These are phyloP conservation scores for Tichodroma muraria DNA, from an alignment of 2,113 vertebrate genomes.

Conservation along the genomic window DNA sequence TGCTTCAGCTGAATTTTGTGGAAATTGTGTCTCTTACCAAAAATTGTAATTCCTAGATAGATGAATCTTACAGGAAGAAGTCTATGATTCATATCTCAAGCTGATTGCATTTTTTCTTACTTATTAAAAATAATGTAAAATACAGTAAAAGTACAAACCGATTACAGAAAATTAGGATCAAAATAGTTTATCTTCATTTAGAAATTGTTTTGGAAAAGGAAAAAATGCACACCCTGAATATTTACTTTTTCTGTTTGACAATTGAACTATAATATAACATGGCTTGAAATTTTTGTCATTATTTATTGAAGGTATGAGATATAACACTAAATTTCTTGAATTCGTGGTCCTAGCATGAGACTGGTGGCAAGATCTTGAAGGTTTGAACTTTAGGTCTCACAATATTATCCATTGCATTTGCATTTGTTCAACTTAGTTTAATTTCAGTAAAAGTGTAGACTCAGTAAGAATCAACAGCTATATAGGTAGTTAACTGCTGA, in stretches of 20 bases:
- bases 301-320: neutral
- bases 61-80: neutral
- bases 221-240: neutral
- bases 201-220: neutral
- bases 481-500: neutral
- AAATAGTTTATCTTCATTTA: neutral
- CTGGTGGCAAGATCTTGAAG: neutral
- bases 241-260: neutral
- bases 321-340: neutral
- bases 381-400: neutral
- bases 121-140: neutral
- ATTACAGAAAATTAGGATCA: neutral
- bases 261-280: neutral
- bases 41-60: constrained; percentile 2
- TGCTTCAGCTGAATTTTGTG: constrained; percentile 12
- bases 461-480: neutral
- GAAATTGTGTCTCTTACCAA: constrained; percentile 36
- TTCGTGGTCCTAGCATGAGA: neutral
- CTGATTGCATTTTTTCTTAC: neutral
- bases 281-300: neutral
- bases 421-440: neutral
- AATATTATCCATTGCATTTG: neutral
- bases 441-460: neutral
- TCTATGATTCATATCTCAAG: neutral
- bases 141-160: neutral